Conservation (phyloP, 2,113 vertebrate genomes). For the Sturnira hondurensis region DNA sequence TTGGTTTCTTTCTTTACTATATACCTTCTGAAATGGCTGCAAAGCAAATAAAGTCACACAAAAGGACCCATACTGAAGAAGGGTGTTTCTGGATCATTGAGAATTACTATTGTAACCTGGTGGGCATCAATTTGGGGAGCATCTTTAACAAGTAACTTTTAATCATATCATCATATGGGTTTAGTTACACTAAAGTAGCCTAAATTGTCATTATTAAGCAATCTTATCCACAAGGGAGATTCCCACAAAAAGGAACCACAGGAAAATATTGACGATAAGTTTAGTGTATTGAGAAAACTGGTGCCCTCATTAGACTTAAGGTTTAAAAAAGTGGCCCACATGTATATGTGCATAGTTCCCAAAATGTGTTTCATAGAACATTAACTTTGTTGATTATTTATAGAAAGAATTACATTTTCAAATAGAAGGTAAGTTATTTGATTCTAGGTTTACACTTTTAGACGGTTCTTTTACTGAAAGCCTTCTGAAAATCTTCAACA, state of each 20-base stretch:
- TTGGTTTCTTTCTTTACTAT: not conserved
- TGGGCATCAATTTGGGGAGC: not conserved
- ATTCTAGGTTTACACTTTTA: not conserved
- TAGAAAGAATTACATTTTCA: conserved; percentile 11
- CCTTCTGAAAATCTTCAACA: not conserved
- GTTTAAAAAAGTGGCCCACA: not conserved
- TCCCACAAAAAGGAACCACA: not conserved
- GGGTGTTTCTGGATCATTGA: not conserved
- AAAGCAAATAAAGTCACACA: not conserved
- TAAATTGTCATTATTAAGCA: not conserved
- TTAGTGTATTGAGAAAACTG: not conserved
- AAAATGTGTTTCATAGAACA: not conserved
- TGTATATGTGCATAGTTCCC: not conserved
- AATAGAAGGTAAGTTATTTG: not conserved
- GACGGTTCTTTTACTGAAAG: not conserved
- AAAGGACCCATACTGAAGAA: not conserved
- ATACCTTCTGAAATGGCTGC: not conserved
- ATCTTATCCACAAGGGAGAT: not conserved
- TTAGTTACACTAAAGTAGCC: not conserved
- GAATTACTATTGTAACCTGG: not conserved
- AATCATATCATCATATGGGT: not conserved
- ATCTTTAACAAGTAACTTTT: conserved; percentile 5
- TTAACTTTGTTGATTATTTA: not conserved
- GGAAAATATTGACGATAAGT: not conserved
- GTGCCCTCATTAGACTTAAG: not conserved